Evolutionary conservation across 2,797 vertebrate species (phyloP).

Genomic region (Esox masquinongy): DNA sequence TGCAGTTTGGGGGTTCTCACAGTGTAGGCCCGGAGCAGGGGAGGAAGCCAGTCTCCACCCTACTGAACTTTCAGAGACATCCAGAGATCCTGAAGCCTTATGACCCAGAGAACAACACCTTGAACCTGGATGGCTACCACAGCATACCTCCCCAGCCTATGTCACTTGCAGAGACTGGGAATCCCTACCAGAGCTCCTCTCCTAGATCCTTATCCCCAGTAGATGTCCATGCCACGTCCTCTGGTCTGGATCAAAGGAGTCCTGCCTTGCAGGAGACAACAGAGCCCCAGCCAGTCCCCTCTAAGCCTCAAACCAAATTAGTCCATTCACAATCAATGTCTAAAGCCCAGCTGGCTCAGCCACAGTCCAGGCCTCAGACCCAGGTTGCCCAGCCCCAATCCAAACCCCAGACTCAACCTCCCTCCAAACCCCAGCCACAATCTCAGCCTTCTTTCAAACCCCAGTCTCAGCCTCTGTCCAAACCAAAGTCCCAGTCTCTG

Average conservation of each 20-base stretch:
- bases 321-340: constrained; percentile 48
- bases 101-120: constrained; percentile 81
- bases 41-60: constrained; percentile 63
- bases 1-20: constrained; percentile 62
- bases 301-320: constrained; percentile 40
- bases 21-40: constrained; percentile 62
- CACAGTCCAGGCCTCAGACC: constrained; percentile 36
- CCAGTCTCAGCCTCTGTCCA: constrained; percentile 20
- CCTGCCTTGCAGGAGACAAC: constrained; percentile 55
- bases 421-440: constrained; percentile 39
- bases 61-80: constrained; percentile 91
- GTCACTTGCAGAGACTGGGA: constrained; percentile 57
- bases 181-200: constrained; percentile 58
- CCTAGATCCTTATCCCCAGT: constrained; percentile 57
- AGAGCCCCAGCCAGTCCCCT: constrained; percentile 37
- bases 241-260: constrained; percentile 57
- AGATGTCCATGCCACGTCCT: constrained; percentile 39
- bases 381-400: constrained; percentile 49
- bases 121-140: constrained; percentile 66
- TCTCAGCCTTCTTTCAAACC: constrained; percentile 22
- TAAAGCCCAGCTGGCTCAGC: constrained; percentile 20
- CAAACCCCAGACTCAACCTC: constrained; percentile 50
- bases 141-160: constrained; percentile 59
- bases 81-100: constrained; percentile 93
- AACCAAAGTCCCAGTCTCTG: constrained; percentile 11